Evolutionary conservation across 2,888 invertebrate species (phyloP), one percentile per base, ranked within the genome.

Genomic region (Rhopalosiphum nymphaeae): DNA sequence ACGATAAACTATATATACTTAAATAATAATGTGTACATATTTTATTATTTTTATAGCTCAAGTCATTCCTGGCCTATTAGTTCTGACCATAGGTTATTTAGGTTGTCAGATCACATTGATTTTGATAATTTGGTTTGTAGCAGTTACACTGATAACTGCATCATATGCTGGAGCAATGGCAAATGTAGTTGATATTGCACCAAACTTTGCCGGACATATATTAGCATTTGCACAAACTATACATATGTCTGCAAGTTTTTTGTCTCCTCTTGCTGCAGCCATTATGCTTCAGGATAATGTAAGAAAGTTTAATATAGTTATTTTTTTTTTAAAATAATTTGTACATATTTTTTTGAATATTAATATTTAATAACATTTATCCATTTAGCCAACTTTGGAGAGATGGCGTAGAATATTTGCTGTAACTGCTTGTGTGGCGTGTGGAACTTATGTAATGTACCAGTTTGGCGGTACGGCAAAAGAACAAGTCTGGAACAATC

Each of bases 131-230:
- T 97, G 97, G 97, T 97, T 97, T 95, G 96, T 97, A 94, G 97
- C 97, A 49, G 97, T 97, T 10, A 97, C 97, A 26, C 96, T 97
- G 94, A 97, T 97, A 95, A 97, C 97, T 44, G 97, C 97, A 26
- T 97, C 97, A 0, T 97, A 97, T 95, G 97, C 97, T 9, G 97
- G 97, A 78, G 97, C 97, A 9, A 97, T 97, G 97, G 97, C 97
- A 0, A 97, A 97, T 95, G 97, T 97, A 95, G 97, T 98, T 36
- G 98, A 98, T 95, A 97, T 98, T 94, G 97, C 97, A 1, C 97
- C 98, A n/a, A 97, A 98, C 96, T 97, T 97, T 95, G 97, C 98
- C 92, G 98, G 97, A 92, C 97, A 97, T 61, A 97, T 97, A 89
- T 96, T 97, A 95, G 97, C 97, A 29, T 97, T 97, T 95, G 97